Base-by-base conservation (phyloP, 2,888 invertebrate species). In the Limnephilus lunatus region DNA sequence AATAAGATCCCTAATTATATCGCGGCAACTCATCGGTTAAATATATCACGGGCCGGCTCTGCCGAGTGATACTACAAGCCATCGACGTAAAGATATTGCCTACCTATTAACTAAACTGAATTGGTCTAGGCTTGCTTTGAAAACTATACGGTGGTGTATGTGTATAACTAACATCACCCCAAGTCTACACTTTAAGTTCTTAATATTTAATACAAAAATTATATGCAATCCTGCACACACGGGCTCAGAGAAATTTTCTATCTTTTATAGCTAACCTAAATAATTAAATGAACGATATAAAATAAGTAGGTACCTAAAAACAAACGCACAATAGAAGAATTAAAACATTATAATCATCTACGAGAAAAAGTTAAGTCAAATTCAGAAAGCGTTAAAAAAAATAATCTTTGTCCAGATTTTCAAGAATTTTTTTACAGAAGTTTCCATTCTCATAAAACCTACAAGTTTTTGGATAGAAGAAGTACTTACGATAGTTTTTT, bases 1-100 rank as follows among this genome's bases (percentile, higher is more conserved):
- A 48, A 86, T 44, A 81, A 39, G 39, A 89, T 44, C 35, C 88
- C 88, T 89, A 80, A 89, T 89, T 89, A 89, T 89, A 89, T 44
- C 88, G 88, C 68, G 88, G 39, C 88, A n/a, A 89, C 88, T 89
- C 88, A 80, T 80, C 88, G 86, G 86, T 86, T 89, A 89, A 80
- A 89, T 89, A 89, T 89, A 89, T 89, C 88, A 89, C 35, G 80
- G 80, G 80, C 88, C 68, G 80, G 48, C 86, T 53, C 53, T 68
- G 68, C 68, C 68, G 68, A 68, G 82, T 82, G 82, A 82, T 32
- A 82, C 82, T 82, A 14, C 19, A 32, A 82, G 32, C 30, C 82
- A 82, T 12, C 32, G 32, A 82, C 82, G 32, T 82, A 68, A 68
- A 68, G 68, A 68, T 68, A 68, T n/a, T n/a, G 68, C n/a, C 68